Evolutionary conservation across 2,113 vertebrate species (phyloP), one percentile per base, ranked within the genome.

Genomic region (Glaucidium brasilianum): DNA sequence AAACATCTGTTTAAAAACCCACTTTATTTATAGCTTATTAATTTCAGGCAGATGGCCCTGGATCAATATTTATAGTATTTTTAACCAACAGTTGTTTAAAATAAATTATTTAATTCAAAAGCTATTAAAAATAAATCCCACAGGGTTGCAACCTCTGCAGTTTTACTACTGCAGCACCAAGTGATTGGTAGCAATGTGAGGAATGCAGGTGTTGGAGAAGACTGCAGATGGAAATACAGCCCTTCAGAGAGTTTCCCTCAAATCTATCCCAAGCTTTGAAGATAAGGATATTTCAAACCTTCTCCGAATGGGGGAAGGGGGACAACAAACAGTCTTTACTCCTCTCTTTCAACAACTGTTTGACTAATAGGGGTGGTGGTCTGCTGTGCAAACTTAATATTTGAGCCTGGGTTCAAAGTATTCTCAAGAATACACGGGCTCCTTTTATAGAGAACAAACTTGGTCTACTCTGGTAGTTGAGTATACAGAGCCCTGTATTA

Each of bases 171-270:
- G 56, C 69, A 85, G 81, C 58, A 86, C 13, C 27, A 68, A 87
- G 35, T 3, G 0, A 68, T 6, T 52, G 43, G 74, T 64, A 76
- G 87, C 66, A 87, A 45, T 14, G 35, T 79, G 69, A 97, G 74
- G 77, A 96, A 96, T 88, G 81, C 92, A 96, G 77, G 87, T 97
- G 81, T 41, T 89, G 86, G 85, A 85, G 90, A 95, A 88, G 68
- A 87, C 30, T 9, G 25, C 35, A 49, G 84, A 94, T 58, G 66
- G 69, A 94, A 91, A 89, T n/a, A 84, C 3, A 75, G 62, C 34
- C 82, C 76, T 94, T 75, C 43, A 84, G 47, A 95, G 41, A 74
- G 56, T 37, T 84, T 60, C 76, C 60, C 73, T 87, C 80, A 89
- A 92, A 86, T 68, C 69, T 74, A 5, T 52, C 74, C 64, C 30